Evolutionary conservation across 2,113 vertebrate genomes (phyloP).

Genomic region (Microcebus murinus): DNA sequence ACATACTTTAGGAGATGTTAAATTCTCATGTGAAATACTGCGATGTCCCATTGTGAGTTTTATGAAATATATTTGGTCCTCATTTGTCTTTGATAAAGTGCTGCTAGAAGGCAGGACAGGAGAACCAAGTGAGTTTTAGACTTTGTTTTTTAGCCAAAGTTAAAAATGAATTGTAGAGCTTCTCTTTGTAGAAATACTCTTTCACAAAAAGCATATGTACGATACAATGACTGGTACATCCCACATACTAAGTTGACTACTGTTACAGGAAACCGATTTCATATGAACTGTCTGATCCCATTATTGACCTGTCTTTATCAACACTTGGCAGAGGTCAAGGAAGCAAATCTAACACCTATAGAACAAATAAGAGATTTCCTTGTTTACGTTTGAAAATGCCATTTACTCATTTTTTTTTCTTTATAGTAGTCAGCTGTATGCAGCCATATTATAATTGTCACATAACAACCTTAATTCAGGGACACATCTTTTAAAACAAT

Average conservation of each 20-base stretch:
- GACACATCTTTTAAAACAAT: slow-evolving; percentile 82
- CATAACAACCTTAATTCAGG: slow-evolving; percentile 77
- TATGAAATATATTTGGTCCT: slow-evolving; percentile 6
- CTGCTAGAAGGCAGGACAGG: neutral
- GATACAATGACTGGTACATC: neutral
- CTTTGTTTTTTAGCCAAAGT: slow-evolving; percentile 34
- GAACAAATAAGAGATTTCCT: slow-evolving; percentile 66
- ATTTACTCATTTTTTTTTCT: slow-evolving; percentile 70
- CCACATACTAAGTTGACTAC: neutral
- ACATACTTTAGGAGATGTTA: slow-evolving; percentile 19
- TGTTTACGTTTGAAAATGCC: slow-evolving; percentile 69
- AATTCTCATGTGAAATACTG: neutral
- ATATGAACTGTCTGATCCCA: slow-evolving; percentile 50
- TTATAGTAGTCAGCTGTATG: slow-evolving; percentile 66
- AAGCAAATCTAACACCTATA: slow-evolving; percentile 19
- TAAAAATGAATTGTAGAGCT: neutral
- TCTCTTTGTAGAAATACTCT: slow-evolving; percentile 34
- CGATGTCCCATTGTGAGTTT: neutral
- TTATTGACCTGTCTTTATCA: slow-evolving; percentile 54
- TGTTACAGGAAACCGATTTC: slow-evolving; percentile 39
- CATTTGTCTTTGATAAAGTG: slow-evolving; percentile 28
- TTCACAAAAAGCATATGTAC: neutral
- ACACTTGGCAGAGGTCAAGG: slow-evolving; percentile 72
- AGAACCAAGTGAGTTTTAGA: slow-evolving; percentile 22
- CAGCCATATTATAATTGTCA: slow-evolving; percentile 81